These are phyloP conservation scores for Glaucopsyche alexis DNA, from an alignment of 2,888 invertebrate species.

Conservation along the genomic window DNA sequence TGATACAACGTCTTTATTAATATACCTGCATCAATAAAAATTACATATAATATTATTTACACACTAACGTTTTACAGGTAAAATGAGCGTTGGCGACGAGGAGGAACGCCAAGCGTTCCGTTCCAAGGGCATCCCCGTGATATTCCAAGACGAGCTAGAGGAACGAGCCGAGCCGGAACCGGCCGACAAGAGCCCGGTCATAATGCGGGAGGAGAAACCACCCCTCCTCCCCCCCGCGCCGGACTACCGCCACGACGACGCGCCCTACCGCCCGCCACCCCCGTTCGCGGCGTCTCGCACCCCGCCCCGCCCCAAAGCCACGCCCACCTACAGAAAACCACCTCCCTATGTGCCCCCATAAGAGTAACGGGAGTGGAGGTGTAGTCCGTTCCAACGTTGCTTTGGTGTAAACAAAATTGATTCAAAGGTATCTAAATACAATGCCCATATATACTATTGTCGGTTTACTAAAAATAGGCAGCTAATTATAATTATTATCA, in stretches of 20 bases:
- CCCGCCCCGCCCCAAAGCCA: constrained; percentile 89
- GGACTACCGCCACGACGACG: constrained; percentile 83
- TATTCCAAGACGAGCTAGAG: constrained; percentile 97
- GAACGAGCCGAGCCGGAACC: constrained; percentile 93
- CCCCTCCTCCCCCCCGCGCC: constrained; percentile 89
- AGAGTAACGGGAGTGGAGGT: constrained; percentile 52
- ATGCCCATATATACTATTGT: no score
- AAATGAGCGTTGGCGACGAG: constrained; percentile 85
- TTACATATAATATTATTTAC: neutral
- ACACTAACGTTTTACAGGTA: constrained; percentile 72
- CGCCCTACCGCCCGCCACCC: constrained; percentile 95
- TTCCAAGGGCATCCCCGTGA: constrained; percentile 94
- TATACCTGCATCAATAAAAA: no score
- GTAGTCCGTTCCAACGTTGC: constrained; percentile 9
- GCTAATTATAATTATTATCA: no score
- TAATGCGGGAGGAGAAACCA: constrained; percentile 96
- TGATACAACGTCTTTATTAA: no score
- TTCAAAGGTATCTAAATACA: no score
- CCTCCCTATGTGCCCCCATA: constrained; percentile 99
- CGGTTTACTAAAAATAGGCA: no score
- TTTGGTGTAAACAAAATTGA: constrained; percentile 43
- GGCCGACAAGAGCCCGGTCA: constrained; percentile 94
- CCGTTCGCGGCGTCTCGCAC: constrained; percentile 89
- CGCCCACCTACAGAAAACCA: constrained; percentile 95
- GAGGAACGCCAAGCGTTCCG: constrained; percentile 91